Evolutionary conservation across 2,113 vertebrate species (phyloP).

Genomic region (Labrus mixtus): DNA sequence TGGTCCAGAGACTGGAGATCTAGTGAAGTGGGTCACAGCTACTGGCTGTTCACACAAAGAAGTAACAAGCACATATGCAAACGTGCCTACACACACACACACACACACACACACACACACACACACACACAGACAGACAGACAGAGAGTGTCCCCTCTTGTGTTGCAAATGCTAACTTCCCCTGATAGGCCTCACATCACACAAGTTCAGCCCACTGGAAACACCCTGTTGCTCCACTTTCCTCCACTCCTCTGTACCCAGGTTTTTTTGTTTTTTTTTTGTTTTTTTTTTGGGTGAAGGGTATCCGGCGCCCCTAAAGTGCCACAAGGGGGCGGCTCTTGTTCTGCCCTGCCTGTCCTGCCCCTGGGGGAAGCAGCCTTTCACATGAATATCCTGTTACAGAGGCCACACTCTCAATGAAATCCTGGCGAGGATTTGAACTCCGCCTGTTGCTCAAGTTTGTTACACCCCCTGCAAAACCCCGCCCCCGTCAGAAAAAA

Average conservation of each 20-base stretch:
- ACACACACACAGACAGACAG: slow-evolving; percentile 42
- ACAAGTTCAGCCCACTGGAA: slow-evolving; percentile 52
- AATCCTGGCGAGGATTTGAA: slow-evolving; percentile 74
- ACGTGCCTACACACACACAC: slow-evolving; percentile 45
- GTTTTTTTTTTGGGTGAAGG: slow-evolving; percentile 32
- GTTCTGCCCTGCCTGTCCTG: slow-evolving; percentile 50
- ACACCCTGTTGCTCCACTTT: slow-evolving; percentile 40
- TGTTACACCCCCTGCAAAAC: slow-evolving; percentile 34
- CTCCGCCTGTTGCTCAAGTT: slow-evolving; percentile 70
- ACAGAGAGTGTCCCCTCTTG: slow-evolving; percentile 55
- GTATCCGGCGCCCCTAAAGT: slow-evolving; percentile 40
- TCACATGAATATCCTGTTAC: slow-evolving; percentile 84
- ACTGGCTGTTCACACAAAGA: slow-evolving; percentile 51
- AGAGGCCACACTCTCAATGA: slow-evolving; percentile 76
- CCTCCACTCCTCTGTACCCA: slow-evolving; percentile 12
- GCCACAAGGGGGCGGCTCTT: slow-evolving; percentile 70
- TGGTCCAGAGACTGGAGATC: slow-evolving; percentile 41
- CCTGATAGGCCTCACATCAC: slow-evolving; percentile 65
- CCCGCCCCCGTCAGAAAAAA: slow-evolving; percentile 9
- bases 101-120: slow-evolving; percentile 39
- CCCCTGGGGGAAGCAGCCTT: slow-evolving; percentile 65
- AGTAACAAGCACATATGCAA: slow-evolving; percentile 54
- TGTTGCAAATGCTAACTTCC: slow-evolving; percentile 52
- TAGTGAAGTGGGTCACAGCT: slow-evolving; percentile 73
- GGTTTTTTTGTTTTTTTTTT: too few relatives aligned